Base-by-base conservation (phyloP, 2,888 invertebrate species). In the Galerucella pusilla region DNA sequence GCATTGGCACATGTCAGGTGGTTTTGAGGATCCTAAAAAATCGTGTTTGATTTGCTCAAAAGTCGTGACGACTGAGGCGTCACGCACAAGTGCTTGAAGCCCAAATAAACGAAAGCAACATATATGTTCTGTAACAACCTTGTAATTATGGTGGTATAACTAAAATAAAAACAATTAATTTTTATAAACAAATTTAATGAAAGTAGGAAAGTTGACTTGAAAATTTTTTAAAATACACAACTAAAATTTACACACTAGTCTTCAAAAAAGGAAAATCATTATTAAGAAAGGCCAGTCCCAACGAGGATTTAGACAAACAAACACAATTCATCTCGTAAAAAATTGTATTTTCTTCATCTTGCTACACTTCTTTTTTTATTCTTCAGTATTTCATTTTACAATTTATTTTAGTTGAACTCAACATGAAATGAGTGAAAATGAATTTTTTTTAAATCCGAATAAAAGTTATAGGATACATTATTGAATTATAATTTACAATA, bases 311-410 rank as follows among this genome's bases (percentile, higher is more conserved):
- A 57, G 57, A 57, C 57, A 57, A 57, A 57, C 57, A 20, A 57
- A 57, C 57, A 20, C 57, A 57, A 57, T 57, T 57, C 57, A 57
- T 57, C 57, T 57, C 57, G 57, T 57, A 57, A 57, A 57, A 57
- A 57, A 57, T 57, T 57, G 57, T 57, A 57, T 57, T 57, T 57
- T 20, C 16, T 16, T 16, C 20, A 57, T 57, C 20, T 57, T 57
- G 16, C 57, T 57, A 57, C 57, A 57, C 20, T 54, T 54, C 14
- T 49, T 57, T 20, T 20, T 52, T 52, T 52, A 52, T 52, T 57
- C 20, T 20, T 16, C 20, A 57, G 16, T 57, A 57, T 57, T 57
- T 57, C 10, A 20, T 57, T 57, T 57, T 57, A 57, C 57, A 57
- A 20, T 57, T 57, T 42, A 42, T 42, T 52, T 57, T 57, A 10